Evolutionary conservation across 2,888 invertebrate species (phyloP).

Genomic region (Spilarctia lutea): DNA sequence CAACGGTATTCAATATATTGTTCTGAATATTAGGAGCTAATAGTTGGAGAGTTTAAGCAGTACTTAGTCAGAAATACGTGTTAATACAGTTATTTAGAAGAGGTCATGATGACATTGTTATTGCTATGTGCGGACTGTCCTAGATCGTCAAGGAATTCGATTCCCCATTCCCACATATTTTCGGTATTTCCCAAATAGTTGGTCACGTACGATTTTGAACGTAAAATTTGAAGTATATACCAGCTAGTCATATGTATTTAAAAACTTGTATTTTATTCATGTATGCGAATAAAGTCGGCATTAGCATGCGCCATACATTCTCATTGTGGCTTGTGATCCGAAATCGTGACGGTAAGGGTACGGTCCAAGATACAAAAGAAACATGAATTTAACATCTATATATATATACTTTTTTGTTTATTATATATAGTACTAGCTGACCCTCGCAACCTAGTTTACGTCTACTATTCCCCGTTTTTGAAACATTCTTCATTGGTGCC

Average conservation of each 20-base stretch:
- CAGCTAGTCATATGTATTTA: slow-evolving; percentile 59
- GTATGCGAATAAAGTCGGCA: slow-evolving; percentile 73
- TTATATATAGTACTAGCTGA: too few relatives aligned
- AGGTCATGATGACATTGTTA: background rate
- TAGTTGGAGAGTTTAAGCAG: too few relatives aligned
- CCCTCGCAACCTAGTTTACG: too few relatives aligned
- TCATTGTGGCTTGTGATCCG: slow-evolving; percentile 77
- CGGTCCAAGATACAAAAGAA: slow-evolving; percentile 3
- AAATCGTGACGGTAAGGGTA: slow-evolving; percentile 71
- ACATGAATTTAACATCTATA: background rate
- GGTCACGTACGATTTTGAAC: slow-evolving; percentile 34
- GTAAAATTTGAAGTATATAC: slow-evolving; percentile 50
- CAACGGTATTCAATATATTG: too few relatives aligned
- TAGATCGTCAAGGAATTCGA: slow-evolving; percentile 13
- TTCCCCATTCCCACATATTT: slow-evolving; percentile 42
- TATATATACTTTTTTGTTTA: too few relatives aligned
- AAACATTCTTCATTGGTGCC: too few relatives aligned
- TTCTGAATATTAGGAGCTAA: too few relatives aligned
- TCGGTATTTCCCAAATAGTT: slow-evolving; percentile 46
- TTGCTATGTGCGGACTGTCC: slow-evolving; percentile 1
- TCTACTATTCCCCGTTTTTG: too few relatives aligned
- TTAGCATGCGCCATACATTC: slow-evolving; percentile 77
- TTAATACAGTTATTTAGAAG: background rate
- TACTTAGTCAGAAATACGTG: too few relatives aligned
- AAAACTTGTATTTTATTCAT: slow-evolving; percentile 71